Base-by-base conservation (phyloP, 2,797 vertebrate genomes). In the Ptychadena robeensis region DNA sequence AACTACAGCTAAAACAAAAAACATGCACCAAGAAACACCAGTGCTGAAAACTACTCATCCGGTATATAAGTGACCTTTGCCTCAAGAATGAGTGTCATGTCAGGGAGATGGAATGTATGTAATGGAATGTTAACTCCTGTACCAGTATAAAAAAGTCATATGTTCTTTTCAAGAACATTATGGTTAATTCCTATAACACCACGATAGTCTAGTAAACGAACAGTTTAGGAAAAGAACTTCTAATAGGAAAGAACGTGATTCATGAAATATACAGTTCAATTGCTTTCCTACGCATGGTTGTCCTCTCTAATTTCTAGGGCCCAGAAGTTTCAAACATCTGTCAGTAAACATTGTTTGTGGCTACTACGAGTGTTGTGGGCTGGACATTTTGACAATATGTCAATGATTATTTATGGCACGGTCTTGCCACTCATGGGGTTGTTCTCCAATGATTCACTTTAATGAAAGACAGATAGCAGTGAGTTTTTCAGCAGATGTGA, bases 401-500 rank as follows among this genome's bases (percentile, higher is more conserved):
- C 92, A 92, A 91, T 93, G 91, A 93, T 92, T 91, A 91, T 89
- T 92, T 92, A 90, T 93, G 88, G 87, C 80, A 87, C 88, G 53
- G 86, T 85, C 83, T 86, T 1, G 35, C 87, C 35, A 85, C 85
- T 71, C 85, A 74, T 87, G 79, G 53, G 82, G 86, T 88, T 88
- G 88, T 87, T 88, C 86, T 85, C 84, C 85, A 87, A 89, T 88
- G 90, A 90, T 89, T 93, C 87, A 88, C 91, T 91, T 91, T 90
- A 91, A 87, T 90, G 87, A 87, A 90, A 93, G 91, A 92, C 90
- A 90, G 91, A 91, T 89, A 88, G 73, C 87, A 87, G 87, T 88
- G 89, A 90, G 87, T 86, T 92, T 93, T 91, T 91, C 89, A 92
- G 93, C 90, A 93, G 90, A 89, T 90, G 91, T 92, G 91, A 92